Conservation (phyloP, 2,888 invertebrate species). For the Cartodere bifasciata region DNA sequence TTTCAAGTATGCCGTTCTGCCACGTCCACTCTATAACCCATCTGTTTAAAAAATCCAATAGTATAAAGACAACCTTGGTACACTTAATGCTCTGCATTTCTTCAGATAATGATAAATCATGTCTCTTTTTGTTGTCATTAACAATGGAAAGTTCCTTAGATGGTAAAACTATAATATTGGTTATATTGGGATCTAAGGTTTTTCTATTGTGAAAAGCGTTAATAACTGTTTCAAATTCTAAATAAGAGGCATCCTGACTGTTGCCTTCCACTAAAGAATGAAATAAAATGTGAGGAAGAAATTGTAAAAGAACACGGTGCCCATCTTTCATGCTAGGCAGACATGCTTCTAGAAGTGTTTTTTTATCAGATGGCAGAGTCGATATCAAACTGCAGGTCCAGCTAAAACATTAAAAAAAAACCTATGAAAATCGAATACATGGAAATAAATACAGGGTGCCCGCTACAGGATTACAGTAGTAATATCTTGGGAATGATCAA, state of each 20-base stretch:
- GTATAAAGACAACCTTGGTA: slow-evolving; percentile 55
- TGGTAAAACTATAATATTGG: too few relatives aligned
- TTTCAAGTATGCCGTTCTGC: slow-evolving; percentile 21
- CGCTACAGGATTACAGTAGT: too few relatives aligned
- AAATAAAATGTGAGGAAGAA: slow-evolving; percentile 60
- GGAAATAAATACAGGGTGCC: too few relatives aligned
- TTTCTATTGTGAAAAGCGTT: slow-evolving; percentile 22
- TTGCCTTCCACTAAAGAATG: slow-evolving; percentile 47
- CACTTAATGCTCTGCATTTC: slow-evolving; percentile 40
- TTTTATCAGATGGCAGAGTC: slow-evolving; percentile 44
- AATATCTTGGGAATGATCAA: too few relatives aligned
- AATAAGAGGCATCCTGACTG: slow-evolving; percentile 35
- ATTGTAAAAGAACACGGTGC: slow-evolving; percentile 55
- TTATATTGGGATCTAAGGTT: slow-evolving; percentile 16
- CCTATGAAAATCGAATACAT: too few relatives aligned
- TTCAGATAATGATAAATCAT: too few relatives aligned
- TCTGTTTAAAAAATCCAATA: slow-evolving; percentile 63
- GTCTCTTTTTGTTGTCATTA: too few relatives aligned
- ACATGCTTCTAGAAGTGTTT: slow-evolving; percentile 52
- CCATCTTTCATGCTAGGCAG: slow-evolving; percentile 65
- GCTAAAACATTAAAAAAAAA: slow-evolving; percentile 32
- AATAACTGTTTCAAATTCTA: slow-evolving; percentile 46
- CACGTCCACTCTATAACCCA: slow-evolving; percentile 56
- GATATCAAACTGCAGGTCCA: slow-evolving; percentile 62
- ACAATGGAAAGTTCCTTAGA: too few relatives aligned